phyloP scores from a whole-genome alignment of 2,113 vertebrate genomes.

The Tupaia chinensis region DNA sequence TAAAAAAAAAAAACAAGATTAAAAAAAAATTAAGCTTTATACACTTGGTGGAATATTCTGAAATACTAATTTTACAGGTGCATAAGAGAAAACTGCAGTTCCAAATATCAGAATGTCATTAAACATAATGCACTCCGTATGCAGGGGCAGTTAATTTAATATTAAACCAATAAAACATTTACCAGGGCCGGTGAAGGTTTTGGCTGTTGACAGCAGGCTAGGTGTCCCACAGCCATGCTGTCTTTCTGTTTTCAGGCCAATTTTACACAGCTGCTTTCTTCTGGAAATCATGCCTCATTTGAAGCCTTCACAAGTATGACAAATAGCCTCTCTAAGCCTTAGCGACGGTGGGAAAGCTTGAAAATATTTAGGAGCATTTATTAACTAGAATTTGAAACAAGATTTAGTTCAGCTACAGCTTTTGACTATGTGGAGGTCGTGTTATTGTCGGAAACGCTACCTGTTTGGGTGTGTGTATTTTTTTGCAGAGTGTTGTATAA shows the following conservation, averaged over 20 bases:
- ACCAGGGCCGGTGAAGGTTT: slow-evolving; percentile 79
- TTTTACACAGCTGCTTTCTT: slow-evolving; percentile 86
- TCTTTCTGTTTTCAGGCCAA: slow-evolving; percentile 83
- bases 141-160: slow-evolving; percentile 87
- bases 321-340: slow-evolving; percentile 86
- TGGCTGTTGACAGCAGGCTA: slow-evolving; percentile 87
- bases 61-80: slow-evolving; percentile 89
- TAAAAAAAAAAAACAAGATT: neutral
- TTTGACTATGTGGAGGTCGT: slow-evolving; percentile 22
- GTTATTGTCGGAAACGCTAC: slow-evolving; percentile 27
- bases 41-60: slow-evolving; percentile 82
- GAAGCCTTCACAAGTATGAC: slow-evolving; percentile 85
- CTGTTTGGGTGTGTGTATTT: neutral
- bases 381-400: slow-evolving; percentile 82
- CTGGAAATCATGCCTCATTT: slow-evolving; percentile 82
- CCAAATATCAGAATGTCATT: slow-evolving; percentile 84
- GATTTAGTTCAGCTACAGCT: slow-evolving; percentile 73
- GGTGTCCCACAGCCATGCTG: slow-evolving; percentile 82
- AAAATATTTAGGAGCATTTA: slow-evolving; percentile 87
- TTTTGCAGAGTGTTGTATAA: neutral
- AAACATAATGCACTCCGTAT: slow-evolving; percentile 86
- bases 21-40: slow-evolving; percentile 84
- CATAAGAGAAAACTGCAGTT: slow-evolving; percentile 84
- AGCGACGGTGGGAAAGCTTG: slow-evolving; percentile 82
- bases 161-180: slow-evolving; percentile 90